Evolutionary conservation across 2,888 invertebrate species (phyloP).

Genomic region (Nebria brevicollis): DNA sequence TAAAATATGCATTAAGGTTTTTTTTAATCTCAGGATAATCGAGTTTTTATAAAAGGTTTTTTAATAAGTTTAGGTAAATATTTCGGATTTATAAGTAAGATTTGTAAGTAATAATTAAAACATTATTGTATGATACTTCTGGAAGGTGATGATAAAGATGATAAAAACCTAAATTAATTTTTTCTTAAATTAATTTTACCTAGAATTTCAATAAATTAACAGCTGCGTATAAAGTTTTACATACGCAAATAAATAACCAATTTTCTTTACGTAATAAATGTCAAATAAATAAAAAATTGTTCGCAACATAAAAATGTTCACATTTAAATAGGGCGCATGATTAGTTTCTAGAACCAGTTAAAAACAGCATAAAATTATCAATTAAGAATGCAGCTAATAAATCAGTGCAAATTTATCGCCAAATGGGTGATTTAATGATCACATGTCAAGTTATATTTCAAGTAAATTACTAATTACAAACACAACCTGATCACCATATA

Average conservation of each 20-base stretch:
- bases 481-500: neutral
- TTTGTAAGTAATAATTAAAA: too few relatives aligned
- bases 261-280: neutral
- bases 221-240: neutral
- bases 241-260: neutral
- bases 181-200: too few relatives aligned
- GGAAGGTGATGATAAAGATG: too few relatives aligned
- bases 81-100: too few relatives aligned
- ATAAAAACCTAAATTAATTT: too few relatives aligned
- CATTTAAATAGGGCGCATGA: constrained; percentile 1
- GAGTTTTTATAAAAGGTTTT: too few relatives aligned
- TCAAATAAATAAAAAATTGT: neutral
- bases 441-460: neutral
- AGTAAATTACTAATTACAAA: neutral
- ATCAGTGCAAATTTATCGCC: neutral
- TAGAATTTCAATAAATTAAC: neutral
- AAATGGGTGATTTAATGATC: neutral
- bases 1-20: too few relatives aligned
- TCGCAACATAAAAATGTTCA: neutral
- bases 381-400: neutral
- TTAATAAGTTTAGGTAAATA: too few relatives aligned
- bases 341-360: neutral
- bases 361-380: neutral
- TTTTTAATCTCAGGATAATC: too few relatives aligned
- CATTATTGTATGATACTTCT: too few relatives aligned